Evolutionary conservation across 1,140 invertebrate species (phyloP), one percentile per base, ranked within the genome.

Genomic region (Cotesia glomerata): DNA sequence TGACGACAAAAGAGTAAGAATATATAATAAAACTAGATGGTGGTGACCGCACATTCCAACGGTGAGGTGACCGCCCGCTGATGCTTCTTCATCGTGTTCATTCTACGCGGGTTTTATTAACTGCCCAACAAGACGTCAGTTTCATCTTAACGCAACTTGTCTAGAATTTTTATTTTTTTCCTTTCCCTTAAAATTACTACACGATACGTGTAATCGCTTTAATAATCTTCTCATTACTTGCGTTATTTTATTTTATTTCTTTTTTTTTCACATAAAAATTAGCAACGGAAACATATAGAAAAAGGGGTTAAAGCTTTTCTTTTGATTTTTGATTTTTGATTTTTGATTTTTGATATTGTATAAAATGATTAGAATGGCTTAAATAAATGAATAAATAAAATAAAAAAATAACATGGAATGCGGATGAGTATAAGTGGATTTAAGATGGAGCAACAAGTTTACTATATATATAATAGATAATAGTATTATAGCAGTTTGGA

Each of bases 31-130:
- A 26, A 26, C 26, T 26, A 26, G 26, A 26, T 26, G 81, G 78
- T 81, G 80, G 80, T 81, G 79, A 82, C 79, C 81, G 81, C 79
- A 75, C 81, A 82, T 83, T 83, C 81, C 81, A 69, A 34, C 39
- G 72, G 74, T 68, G 77, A 80, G 79, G 79, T 80, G 81, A 82
- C 80, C 80, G 78, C 77, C 77, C 66, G 66, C 58, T 52, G 39
- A 45, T 45, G 72, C 81, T 77, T 72, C 66, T 70, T 73, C 77
- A 77, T 76, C 68, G 68, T 56, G 69, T 70, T 73, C 77, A 77
- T 76, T 63, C 64, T 56, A 72, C 73, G 58, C 26, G 8, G 14
- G 34, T 68, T 54, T 49, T 32, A 64, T 61, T 14, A 52, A 59
- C 88, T 63, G n/a, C 34, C 56, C 14, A 58, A 7, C 58, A 13